Evolutionary conservation across 1,140 invertebrate genomes (phyloP).

Genomic region (Dendrolimus kikuchii): DNA sequence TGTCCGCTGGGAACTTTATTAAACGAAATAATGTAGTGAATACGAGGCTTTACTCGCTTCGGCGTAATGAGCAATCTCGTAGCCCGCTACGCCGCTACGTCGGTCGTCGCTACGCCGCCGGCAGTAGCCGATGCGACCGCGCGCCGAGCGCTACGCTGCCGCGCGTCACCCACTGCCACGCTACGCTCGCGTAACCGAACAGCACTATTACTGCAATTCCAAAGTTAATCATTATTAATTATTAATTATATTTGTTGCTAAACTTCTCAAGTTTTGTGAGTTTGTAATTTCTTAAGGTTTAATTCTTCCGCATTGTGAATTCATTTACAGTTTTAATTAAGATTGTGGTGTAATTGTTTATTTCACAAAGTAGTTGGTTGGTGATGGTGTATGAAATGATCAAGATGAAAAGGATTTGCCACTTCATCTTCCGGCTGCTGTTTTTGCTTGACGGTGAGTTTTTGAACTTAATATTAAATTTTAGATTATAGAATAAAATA

Average conservation of each 20-base stretch:
- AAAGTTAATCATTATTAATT: not conserved
- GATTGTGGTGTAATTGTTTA: constrained; percentile 12
- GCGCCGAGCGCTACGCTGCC: constrained; percentile 20
- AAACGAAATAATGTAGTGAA: constrained; percentile 46
- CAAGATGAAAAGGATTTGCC: constrained; percentile 62
- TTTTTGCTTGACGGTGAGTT: constrained; percentile 56
- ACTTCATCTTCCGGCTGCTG: constrained; percentile 56
- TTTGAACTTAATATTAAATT: too few species aligned
- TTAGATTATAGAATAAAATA: too few species aligned
- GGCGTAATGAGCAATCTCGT: constrained; percentile 39
- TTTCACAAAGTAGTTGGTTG: constrained; percentile 4
- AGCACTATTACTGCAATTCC: not conserved
- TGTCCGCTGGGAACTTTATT: constrained; percentile 43
- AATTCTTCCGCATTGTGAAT: not conserved
- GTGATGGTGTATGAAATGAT: constrained; percentile 34
- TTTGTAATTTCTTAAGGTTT: too few species aligned
- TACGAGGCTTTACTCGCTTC: constrained; percentile 24
- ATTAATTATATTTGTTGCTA: not conserved
- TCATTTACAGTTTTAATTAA: not conserved
- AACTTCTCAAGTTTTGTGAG: too few species aligned
- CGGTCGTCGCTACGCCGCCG: constrained; percentile 17
- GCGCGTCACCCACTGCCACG: constrained; percentile 1
- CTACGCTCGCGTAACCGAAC: not conserved
- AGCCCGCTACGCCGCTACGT: constrained; percentile 18
- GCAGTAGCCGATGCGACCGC: constrained; percentile 24